These are phyloP conservation scores for Cyrtonyx montezumae DNA, from an alignment of 2,113 vertebrate genomes.

Conservation along the genomic window DNA sequence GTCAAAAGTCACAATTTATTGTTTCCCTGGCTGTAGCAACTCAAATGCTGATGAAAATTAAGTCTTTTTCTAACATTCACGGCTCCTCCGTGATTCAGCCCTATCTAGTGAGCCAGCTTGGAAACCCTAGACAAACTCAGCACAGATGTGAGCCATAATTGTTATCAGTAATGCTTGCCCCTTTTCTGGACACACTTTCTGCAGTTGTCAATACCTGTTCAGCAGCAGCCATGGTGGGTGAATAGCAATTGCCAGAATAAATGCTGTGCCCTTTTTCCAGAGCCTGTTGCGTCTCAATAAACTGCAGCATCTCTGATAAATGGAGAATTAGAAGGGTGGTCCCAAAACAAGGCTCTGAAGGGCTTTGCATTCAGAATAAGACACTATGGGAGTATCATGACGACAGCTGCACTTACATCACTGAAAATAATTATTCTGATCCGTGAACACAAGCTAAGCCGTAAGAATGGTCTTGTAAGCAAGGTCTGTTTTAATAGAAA, in stretches of 20 bases:
- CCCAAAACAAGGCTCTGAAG: conserved; percentile 47
- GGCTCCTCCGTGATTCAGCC: background rate
- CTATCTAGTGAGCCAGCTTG: background rate
- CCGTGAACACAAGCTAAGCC: conserved; percentile 65
- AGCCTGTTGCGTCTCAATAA: conserved; percentile 74
- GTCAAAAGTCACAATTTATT: conserved; percentile 67
- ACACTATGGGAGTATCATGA: conserved; percentile 62
- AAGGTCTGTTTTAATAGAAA: conserved; percentile 78
- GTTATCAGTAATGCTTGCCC: background rate
- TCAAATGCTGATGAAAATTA: conserved; percentile 15
- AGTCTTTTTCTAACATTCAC: conserved; percentile 15
- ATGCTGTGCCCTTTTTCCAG: conserved; percentile 51
- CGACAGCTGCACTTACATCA: conserved; percentile 72
- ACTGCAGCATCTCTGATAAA: conserved; percentile 25
- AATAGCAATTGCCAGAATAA: conserved; percentile 49
- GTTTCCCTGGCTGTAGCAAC: conserved; percentile 52
- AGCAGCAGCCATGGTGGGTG: conserved; percentile 14
- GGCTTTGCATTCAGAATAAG: conserved; percentile 58
- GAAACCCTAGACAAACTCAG: background rate
- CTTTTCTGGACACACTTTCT: conserved; percentile 17
- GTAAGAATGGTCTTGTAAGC: conserved; percentile 67
- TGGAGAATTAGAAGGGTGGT: conserved; percentile 56
- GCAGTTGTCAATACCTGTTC: conserved; percentile 54
- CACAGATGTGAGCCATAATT: background rate
- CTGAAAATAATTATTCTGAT: conserved; percentile 72